A percentile compares a stretch with the other conserved stretches of the same genome.
These are phyloP conservation scores for Paramuricea clavata DNA, from an alignment of 92 coral and sea anemone genomes.

Conservation along the genomic window DNA sequence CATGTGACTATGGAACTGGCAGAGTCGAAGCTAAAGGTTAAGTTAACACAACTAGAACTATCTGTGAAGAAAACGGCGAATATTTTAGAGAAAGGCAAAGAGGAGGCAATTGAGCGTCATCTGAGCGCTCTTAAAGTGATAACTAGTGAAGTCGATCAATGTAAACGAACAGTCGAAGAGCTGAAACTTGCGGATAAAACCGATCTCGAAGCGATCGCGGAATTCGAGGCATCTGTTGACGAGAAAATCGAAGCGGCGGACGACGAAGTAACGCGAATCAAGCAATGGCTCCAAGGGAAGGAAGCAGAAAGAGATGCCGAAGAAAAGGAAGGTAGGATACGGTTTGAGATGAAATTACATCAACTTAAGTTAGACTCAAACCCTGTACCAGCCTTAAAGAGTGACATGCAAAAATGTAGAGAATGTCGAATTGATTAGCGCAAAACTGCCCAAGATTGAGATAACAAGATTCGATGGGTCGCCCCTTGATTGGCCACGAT, in stretches of 20 bases:
- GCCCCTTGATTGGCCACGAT: slow-evolving; percentile 34
- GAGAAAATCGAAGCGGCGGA: slow-evolving; percentile 25
- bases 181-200: background rate
- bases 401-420: too few species aligned
- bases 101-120: slow-evolving; percentile 48
- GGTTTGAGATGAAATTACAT: too few species aligned
- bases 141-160: slow-evolving; percentile 14
- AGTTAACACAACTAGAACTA: slow-evolving; percentile 34
- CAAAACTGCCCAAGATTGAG: slow-evolving; percentile 11
- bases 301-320: too few species aligned
- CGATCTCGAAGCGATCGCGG: background rate
- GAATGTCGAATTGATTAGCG: background rate
- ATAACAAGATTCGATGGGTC: background rate
- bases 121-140: slow-evolving; percentile 35
- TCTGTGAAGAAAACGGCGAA: slow-evolving; percentile 27
- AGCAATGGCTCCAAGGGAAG: too few species aligned
- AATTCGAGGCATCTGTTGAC: background rate
- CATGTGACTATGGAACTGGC: background rate
- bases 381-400: background rate
- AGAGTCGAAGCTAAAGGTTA: slow-evolving; percentile 22
- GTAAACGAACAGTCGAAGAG: slow-evolving; percentile 35
- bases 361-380: too few species aligned
- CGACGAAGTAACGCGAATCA: too few species aligned
- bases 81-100: slow-evolving; percentile 1
- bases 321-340: too few species aligned